Conservation (phyloP, 1,140 invertebrate genomes). For the Platorchestia sp. region DNA sequence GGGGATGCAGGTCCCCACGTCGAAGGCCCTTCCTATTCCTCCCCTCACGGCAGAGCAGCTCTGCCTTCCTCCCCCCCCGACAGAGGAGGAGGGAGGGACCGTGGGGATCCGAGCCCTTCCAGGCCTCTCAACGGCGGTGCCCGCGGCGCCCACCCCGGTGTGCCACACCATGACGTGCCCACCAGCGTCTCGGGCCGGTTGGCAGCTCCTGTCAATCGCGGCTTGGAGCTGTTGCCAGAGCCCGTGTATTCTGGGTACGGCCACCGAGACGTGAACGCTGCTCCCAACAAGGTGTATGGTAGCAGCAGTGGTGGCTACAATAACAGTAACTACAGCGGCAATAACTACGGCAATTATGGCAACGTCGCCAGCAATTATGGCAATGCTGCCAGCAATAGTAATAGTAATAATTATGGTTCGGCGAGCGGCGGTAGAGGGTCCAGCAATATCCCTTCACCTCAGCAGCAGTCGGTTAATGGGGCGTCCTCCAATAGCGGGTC, state of each 20-base stretch:
- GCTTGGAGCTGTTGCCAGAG: not conserved
- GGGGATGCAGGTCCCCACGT: not conserved
- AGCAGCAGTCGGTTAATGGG: not conserved
- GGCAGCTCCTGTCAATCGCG: not conserved
- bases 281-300: not conserved
- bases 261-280: not conserved
- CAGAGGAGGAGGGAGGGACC: not conserved
- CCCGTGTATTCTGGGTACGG: not conserved
- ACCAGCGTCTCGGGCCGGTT: not conserved
- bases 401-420: not conserved
- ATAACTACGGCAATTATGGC: not conserved
- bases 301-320: not conserved
- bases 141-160: too few relatives aligned
- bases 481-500: not conserved
- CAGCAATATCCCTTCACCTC: not conserved
- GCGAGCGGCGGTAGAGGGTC: not conserved
- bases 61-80: constrained; percentile 56
- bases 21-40: not conserved
- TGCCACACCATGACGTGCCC: not conserved
- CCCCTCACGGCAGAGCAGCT: constrained; percentile 21
- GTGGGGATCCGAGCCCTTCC: not conserved
- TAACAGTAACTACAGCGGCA: not conserved
- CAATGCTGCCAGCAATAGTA: too few relatives aligned
- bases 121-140: not conserved
- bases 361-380: not conserved